phyloP scores from a whole-genome alignment of 2,113 vertebrate genomes.

The Siphamia tubifer region DNA sequence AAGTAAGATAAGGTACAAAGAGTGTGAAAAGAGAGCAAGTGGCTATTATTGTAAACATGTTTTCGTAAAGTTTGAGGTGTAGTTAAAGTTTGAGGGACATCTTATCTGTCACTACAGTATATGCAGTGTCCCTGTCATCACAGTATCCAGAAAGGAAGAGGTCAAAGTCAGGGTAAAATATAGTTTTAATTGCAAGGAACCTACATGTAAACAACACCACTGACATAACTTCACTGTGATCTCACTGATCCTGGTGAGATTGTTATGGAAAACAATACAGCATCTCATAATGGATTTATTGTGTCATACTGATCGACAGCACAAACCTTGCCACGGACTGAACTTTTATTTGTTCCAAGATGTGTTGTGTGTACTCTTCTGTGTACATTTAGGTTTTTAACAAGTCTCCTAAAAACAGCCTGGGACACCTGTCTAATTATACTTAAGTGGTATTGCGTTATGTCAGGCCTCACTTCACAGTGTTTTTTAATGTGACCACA shows the following conservation, averaged over 20 bases:
- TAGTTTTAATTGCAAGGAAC: not conserved
- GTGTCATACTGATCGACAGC: not conserved
- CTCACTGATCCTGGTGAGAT: not conserved
- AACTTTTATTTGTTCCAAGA: not conserved
- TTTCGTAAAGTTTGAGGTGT: not conserved
- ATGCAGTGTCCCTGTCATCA: no score
- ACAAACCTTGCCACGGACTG: not conserved
- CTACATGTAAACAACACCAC: no score
- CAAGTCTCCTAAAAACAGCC: not conserved
- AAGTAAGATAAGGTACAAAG: conserved; percentile 12
- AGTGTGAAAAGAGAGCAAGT: not conserved
- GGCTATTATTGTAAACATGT: not conserved
- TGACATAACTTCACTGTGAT: not conserved
- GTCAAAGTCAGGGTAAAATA: no score
- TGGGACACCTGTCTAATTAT: not conserved
- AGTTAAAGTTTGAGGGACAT: no score
- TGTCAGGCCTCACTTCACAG: not conserved
- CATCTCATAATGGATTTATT: conserved; percentile 4
- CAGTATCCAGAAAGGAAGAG: no score
- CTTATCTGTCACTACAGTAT: no score
- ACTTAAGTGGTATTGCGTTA: not conserved
- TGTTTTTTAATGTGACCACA: not conserved
- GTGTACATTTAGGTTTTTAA: not conserved
- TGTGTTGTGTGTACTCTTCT: not conserved
- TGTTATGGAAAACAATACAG: not conserved